These are phyloP conservation scores for Hyperopisus bebe DNA, from an alignment of 2,113 vertebrate genomes.

Conservation along the genomic window DNA sequence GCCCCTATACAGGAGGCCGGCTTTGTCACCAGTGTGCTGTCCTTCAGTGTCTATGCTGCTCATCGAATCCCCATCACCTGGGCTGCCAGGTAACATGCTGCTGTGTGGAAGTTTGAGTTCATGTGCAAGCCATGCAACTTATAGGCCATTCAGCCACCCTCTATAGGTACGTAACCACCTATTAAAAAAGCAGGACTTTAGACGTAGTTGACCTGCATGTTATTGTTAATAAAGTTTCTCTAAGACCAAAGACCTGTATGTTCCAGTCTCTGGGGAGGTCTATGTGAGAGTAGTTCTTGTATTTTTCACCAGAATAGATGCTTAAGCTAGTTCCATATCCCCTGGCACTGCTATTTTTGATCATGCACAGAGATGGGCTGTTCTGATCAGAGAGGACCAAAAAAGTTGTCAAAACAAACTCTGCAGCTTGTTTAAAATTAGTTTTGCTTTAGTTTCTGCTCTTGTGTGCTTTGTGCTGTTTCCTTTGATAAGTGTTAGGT, in stretches of 20 bases:
- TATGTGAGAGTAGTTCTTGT: not conserved
- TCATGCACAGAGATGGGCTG: not conserved
- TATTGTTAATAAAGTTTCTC: not conserved
- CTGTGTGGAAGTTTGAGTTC: not conserved
- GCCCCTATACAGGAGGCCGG: slow-evolving; percentile 71
- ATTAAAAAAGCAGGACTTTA: not conserved
- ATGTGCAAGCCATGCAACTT: not conserved
- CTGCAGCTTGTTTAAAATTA: not conserved
- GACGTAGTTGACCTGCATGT: not conserved
- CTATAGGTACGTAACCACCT: not conserved
- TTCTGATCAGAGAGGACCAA: not conserved
- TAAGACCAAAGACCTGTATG: not conserved
- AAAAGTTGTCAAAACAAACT: not conserved
- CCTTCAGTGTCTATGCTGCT: slow-evolving; percentile 82
- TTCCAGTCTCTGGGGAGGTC: not conserved
- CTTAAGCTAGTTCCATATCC: not conserved
- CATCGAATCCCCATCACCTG: slow-evolving; percentile 92
- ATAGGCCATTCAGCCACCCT: not conserved
- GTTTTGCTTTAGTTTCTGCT: not conserved
- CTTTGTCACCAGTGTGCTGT: slow-evolving; percentile 66
- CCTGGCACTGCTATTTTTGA: not conserved
- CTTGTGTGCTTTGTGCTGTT: not conserved
- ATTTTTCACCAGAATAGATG: not conserved
- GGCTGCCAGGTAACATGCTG: slow-evolving; percentile 75
- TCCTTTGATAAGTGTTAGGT: not conserved